Base-by-base conservation (phyloP, 2,113 vertebrate genomes). In the Albula goreensis region DNA sequence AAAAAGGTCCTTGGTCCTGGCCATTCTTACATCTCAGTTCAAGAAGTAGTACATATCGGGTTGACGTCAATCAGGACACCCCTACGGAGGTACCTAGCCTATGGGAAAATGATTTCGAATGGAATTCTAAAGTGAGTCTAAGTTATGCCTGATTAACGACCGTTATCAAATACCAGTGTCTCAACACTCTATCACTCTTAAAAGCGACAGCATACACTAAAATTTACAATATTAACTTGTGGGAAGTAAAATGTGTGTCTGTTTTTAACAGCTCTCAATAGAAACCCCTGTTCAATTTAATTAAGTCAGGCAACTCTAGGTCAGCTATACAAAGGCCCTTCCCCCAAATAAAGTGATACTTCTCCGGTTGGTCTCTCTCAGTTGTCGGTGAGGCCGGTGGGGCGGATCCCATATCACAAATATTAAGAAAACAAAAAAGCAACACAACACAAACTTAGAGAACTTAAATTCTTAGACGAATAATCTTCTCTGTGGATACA, bases 331-430 rank as follows among this genome's bases (percentile, higher is more conserved):
- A 0, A n/a, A 83, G 93, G 94, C 91, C 93, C 91, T 94, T 88
- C 80, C 88, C 85, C 87, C 88, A 87, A 89, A 90, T 91, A 90
- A 90, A 91, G 85, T 82, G 84, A 89, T 80, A 82, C 81, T 80
- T 84, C 84, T 80, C 52, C 49, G 51, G 80, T 88, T 53, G 86
- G 78, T 74, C 49, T 83, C 83, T 82, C 88, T 88, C 90, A 94
- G 91, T 90, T 90, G 89, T 92, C 91, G 92, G 93, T 89, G 91
- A 91, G 92, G 91, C 88, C 83, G 90, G 89, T 25, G 85, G 85
- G 86, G 89, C 80, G 86, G 86, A 86, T 74, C 85, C 91, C 60
- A 91, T 92, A 93, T 93, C 89, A 92, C 91, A 90, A 92, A 93
- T 91, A 93, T 92, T 91, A 88, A 91, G 91, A 94, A 91, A 93